Base-by-base conservation (phyloP, 2,797 vertebrate species). In the Sebastes iracundus region DNA sequence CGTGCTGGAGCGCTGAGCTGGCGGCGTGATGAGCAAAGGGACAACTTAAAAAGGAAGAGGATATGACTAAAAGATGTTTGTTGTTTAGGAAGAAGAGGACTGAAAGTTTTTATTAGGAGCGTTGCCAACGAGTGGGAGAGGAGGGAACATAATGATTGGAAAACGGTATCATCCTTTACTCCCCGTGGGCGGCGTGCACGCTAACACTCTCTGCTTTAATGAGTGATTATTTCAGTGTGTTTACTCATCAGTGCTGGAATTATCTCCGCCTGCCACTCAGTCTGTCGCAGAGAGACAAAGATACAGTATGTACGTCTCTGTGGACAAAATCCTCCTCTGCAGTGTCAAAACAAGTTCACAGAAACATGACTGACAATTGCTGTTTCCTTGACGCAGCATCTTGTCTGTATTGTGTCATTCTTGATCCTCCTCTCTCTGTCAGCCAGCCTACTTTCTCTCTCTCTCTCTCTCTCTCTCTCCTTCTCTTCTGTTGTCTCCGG, bases 191-290 rank as follows among this genome's bases (percentile, higher is more conserved):
- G 59, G 49, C 46, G 53, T 74, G 66, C 83, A 73, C 33, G 32
- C 72, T 60, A 80, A 76, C 72, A 32, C 73, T 30, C 72, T 84
- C 66, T 35, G 62, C 77, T 77, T 77, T 87, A 83, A 88, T 83
- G 68, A 76, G 66, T 53, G 77, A 85, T 85, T 83, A 56, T 80
- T 72, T 82, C 67, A 59, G 65, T 32, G 72, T 80, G 78, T 83
- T 87, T 81, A 82, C 84, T 82, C 71, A 90, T 86, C 77, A 86
- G 22, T 77, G 74, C 68, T 35, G 63, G 76, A 80, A 81, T 83
- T 82, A 82, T 88, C 71, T 80, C 60, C 7, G 38, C 46, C 71
- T 75, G 76, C 65, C 76, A 84, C 71, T 81, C 80, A 64, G 77
- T 72, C 82, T 79, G 72, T 73, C 72, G 59, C 77, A 62, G 12